Percentiles rank a stretch among this genome's conserved stretches.
phyloP scores from a whole-genome alignment of 2,888 invertebrate species.

The Luperina testacea region DNA sequence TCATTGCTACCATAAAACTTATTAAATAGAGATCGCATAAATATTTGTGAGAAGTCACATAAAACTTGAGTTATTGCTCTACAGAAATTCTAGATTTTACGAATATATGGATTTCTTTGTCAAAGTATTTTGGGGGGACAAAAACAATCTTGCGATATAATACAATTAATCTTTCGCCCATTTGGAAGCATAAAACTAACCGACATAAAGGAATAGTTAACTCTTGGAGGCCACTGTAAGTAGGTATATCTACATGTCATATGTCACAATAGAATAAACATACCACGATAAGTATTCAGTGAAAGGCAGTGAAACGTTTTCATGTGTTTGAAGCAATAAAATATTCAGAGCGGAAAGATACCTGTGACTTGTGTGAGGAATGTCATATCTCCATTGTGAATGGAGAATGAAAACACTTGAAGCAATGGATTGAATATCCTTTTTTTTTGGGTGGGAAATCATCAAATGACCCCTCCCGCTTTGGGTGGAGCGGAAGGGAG shows the following conservation, averaged over 20 bases:
- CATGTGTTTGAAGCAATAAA: slow-evolving; percentile 27
- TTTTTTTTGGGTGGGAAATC: too few species aligned
- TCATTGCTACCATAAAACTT: slow-evolving; percentile 58
- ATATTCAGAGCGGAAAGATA: slow-evolving; percentile 41
- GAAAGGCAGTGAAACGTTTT: slow-evolving; percentile 12
- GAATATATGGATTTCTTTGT: background rate
- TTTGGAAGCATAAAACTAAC: background rate
- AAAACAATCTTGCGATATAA: background rate
- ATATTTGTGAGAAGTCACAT: slow-evolving; percentile 52
- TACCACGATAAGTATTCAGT: background rate
- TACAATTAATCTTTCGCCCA: background rate
- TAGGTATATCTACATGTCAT: too few species aligned
- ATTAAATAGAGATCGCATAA: slow-evolving; percentile 43
- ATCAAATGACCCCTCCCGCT: too few species aligned
- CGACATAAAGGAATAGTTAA: background rate
- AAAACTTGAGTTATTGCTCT: slow-evolving; percentile 35
- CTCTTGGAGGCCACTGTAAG: background rate
- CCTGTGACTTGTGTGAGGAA: background rate
- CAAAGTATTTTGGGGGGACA: background rate
- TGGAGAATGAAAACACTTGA: too few species aligned
- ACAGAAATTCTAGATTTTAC: slow-evolving; percentile 10
- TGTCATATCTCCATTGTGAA: background rate
- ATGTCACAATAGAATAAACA: background rate
- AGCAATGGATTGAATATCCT: too few species aligned
- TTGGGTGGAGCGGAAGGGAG: too few species aligned